Evolutionary conservation across 2,888 invertebrate genomes (phyloP).

Genomic region (Synergus umbraculus): DNA sequence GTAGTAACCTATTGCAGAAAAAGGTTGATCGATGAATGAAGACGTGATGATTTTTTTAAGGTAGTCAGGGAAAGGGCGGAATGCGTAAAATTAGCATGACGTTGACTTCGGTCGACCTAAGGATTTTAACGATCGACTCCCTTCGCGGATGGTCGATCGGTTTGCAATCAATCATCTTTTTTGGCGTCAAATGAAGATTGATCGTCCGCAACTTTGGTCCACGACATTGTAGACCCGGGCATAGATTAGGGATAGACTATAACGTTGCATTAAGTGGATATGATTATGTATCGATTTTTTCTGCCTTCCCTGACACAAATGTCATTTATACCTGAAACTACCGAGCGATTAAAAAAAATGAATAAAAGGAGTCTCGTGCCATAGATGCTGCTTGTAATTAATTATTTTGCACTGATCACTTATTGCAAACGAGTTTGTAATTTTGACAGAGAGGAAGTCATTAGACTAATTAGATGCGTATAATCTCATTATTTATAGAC

Average conservation of each 20-base stretch:
- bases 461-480: neutral
- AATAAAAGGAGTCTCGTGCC: neutral
- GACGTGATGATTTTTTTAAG: slow-evolving; percentile 40
- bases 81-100: slow-evolving; percentile 41
- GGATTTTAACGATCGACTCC: slow-evolving; percentile 36
- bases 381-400: neutral
- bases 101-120: neutral
- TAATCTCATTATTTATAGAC: too few species aligned
- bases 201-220: slow-evolving; percentile 39
- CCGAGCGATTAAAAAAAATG: neutral
- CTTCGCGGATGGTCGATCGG: slow-evolving; percentile 43
- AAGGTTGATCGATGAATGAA: slow-evolving; percentile 39
- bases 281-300: slow-evolving; percentile 35
- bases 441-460: slow-evolving; percentile 4
- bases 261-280: slow-evolving; percentile 27
- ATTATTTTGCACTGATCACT: neutral
- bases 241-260: slow-evolving; percentile 19
- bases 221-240: slow-evolving; percentile 12
- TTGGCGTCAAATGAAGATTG: slow-evolving; percentile 52
- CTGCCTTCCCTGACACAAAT: slow-evolving; percentile 22
- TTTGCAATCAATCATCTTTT: slow-evolving; percentile 53
- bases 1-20: neutral
- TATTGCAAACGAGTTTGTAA: slow-evolving; percentile 13
- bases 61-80: slow-evolving; percentile 36
- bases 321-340: slow-evolving; percentile 29